These are phyloP conservation scores for Phasia obesa DNA, from an alignment of 2,888 invertebrate species.

Conservation along the genomic window DNA sequence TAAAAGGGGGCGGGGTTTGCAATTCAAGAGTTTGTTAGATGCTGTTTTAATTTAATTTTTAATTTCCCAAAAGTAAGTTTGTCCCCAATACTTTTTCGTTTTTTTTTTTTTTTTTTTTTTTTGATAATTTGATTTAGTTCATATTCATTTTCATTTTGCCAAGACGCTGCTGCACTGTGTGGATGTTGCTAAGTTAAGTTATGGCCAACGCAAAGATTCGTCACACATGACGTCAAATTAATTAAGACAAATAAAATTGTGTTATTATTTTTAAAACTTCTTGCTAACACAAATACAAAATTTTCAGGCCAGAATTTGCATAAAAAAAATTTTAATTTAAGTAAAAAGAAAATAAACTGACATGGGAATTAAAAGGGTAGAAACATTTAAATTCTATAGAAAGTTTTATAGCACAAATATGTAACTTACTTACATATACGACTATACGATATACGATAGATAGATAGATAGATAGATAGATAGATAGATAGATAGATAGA, in stretches of 20 bases:
- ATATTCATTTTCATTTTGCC: not conserved
- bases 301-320: constrained; percentile 40
- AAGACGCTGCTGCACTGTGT: not conserved
- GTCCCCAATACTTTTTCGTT: too few species aligned
- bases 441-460: not conserved
- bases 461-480: too few species aligned
- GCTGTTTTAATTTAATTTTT: too few species aligned
- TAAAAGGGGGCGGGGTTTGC: too few species aligned
- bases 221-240: constrained; percentile 25
- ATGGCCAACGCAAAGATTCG: not conserved
- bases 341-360: not conserved
- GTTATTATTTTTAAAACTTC: not conserved
- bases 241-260: not conserved
- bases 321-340: not conserved
- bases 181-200: not conserved
- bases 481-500: too few species aligned
- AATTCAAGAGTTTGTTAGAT: too few species aligned
- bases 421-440: not conserved
- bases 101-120: too few species aligned
- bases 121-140: too few species aligned
- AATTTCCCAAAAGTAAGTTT: too few species aligned
- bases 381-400: not conserved
- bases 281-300: not conserved
- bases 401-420: not conserved
- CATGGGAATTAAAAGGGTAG: not conserved